A percentile compares a stretch with the other conserved stretches of the same genome.
Evolutionary conservation across 1,140 invertebrate species (phyloP).

Genomic region (Megalopta genalis): DNA sequence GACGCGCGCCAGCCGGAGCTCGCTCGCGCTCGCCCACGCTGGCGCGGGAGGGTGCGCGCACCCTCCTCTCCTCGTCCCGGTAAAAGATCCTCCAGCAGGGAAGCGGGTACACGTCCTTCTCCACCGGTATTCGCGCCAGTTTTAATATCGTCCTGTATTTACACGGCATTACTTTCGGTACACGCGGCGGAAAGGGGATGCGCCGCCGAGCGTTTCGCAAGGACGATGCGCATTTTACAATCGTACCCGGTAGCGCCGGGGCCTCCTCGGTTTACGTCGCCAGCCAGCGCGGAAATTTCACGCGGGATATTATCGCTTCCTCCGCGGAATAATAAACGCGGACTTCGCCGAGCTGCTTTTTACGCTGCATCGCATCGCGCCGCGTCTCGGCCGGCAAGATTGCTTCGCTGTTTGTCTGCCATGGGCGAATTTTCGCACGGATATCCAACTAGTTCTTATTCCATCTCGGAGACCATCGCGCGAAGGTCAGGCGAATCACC

Average conservation of each 20-base stretch:
- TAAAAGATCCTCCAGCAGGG: conserved; percentile 13
- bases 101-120: not conserved
- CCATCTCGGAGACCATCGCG: too few species aligned
- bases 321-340: conserved; percentile 31
- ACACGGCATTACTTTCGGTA: conserved; percentile 62
- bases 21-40: too few species aligned
- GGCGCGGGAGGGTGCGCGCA: too few species aligned
- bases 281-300: conserved; percentile 2
- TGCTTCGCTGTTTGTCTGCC: not conserved
- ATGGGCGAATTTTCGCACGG: not conserved
- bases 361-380: not conserved
- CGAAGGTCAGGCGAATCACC: too few species aligned
- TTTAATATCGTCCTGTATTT: conserved; percentile 70
- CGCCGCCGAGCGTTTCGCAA: conserved; percentile 7
- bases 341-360: not conserved
- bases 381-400: not conserved
- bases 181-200: not conserved
- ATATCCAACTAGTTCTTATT: not conserved
- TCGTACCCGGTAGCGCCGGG: not conserved
- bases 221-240: conserved; percentile 13
- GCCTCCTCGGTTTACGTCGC: not conserved
- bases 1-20: not conserved
- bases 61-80: too few species aligned
- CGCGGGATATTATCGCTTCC: conserved; percentile 15
- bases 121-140: conserved; percentile 61